phyloP scores from a whole-genome alignment of 1,140 invertebrate species.

The Tetragnatha versicolor region DNA sequence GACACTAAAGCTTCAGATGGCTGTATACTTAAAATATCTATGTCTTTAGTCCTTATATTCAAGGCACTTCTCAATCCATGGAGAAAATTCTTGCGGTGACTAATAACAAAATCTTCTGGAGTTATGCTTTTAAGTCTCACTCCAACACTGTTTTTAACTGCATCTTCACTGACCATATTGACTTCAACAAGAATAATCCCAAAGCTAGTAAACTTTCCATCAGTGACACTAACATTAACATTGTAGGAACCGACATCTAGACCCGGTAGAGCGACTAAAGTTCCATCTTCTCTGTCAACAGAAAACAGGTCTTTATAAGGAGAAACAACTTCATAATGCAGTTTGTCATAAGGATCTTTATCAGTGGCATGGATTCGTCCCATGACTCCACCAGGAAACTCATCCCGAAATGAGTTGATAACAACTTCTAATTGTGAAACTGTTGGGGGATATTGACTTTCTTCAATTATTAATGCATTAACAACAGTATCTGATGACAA shows the following conservation, averaged over 20 bases:
- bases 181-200: conserved; percentile 66
- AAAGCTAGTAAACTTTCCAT: conserved; percentile 68
- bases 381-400: conserved; percentile 88
- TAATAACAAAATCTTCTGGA: conserved; percentile 84
- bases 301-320: conserved; percentile 74
- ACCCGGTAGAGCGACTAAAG: conserved; percentile 80
- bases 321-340: conserved; percentile 75
- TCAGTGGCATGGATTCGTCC: conserved; percentile 88
- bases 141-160: conserved; percentile 83
- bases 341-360: conserved; percentile 88
- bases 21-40: conserved; percentile 77
- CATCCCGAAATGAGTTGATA: conserved; percentile 83
- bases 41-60: conserved; percentile 60
- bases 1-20: conserved; percentile 67
- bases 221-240: conserved; percentile 79
- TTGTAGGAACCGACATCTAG: conserved; percentile 87
- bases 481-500: conserved; percentile 88
- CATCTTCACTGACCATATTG: conserved; percentile 81
- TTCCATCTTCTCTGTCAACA: conserved; percentile 80
- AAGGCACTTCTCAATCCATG: conserved; percentile 74
- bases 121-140: conserved; percentile 77
- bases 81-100: conserved; percentile 83
- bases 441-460: conserved; percentile 91
- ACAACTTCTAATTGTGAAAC: conserved; percentile 85
- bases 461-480: conserved; percentile 84